Percentiles rank a stretch among this genome's conserved stretches.
Conservation (phyloP, 2,113 vertebrate species). For the Pterocles gutturalis region DNA sequence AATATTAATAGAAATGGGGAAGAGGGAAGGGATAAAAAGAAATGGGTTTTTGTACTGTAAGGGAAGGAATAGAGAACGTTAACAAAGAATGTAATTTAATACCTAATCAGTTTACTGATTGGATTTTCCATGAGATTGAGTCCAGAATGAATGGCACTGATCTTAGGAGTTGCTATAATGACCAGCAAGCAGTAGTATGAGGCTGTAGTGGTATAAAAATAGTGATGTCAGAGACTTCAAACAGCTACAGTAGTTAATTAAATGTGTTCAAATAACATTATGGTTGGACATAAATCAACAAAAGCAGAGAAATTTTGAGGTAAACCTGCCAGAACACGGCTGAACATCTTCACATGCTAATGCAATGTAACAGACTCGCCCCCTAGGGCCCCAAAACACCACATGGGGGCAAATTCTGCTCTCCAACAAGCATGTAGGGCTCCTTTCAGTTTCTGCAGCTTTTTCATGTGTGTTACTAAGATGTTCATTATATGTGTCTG, state of each 20-base stretch:
- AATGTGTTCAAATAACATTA: constrained; percentile 63
- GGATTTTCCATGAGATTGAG: constrained; percentile 69
- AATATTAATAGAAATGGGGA: not conserved
- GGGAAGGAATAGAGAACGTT: constrained; percentile 6
- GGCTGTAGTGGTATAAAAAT: constrained; percentile 10
- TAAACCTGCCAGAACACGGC: constrained; percentile 4
- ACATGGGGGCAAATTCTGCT: not conserved
- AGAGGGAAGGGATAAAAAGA: not conserved
- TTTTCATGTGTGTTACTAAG: not conserved
- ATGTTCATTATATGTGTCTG: not conserved
- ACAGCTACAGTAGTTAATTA: constrained; percentile 63
- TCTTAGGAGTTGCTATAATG: constrained; percentile 46
- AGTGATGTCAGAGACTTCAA: constrained; percentile 50
- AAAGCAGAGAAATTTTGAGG: constrained; percentile 4
- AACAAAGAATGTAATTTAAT: constrained; percentile 70
- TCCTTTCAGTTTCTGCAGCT: not conserved
- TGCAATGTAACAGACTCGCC: not conserved
- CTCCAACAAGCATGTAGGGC: not conserved
- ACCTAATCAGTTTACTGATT: constrained; percentile 72
- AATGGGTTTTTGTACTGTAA: constrained; percentile 1
- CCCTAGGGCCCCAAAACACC: not conserved
- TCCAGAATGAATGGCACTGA: constrained; percentile 50
- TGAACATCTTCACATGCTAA: not conserved
- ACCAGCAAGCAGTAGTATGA: constrained; percentile 8
- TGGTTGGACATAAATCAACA: constrained; percentile 37